phyloP scores from a whole-genome alignment of 2,113 vertebrate genomes.

The Columba janthina region DNA sequence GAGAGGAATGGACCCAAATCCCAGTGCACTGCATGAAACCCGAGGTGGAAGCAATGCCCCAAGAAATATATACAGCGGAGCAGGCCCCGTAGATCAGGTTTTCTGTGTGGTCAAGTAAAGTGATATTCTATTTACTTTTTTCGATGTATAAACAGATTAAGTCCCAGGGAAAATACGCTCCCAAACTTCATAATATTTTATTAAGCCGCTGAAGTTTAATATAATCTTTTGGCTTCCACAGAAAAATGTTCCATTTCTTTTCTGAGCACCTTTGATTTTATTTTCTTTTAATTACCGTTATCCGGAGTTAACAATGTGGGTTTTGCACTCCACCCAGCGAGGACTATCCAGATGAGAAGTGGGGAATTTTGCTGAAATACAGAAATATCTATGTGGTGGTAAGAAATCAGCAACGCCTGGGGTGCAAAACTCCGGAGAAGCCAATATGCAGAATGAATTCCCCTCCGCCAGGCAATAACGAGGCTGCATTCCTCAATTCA shows the following conservation, averaged over 20 bases:
- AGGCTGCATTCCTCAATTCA: slow-evolving; percentile 12
- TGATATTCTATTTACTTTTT: slow-evolving; percentile 65
- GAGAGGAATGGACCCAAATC: neutral
- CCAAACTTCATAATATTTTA: slow-evolving; percentile 56
- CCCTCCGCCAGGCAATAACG: neutral
- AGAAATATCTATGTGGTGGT: neutral
- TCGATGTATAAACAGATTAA: slow-evolving; percentile 57
- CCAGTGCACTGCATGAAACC: neutral
- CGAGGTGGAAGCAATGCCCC: slow-evolving; percentile 21
- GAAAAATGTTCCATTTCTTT: slow-evolving; percentile 57
- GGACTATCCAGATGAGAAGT: slow-evolving; percentile 2
- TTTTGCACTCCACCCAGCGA: slow-evolving; percentile 47
- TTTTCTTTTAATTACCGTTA: slow-evolving; percentile 62
- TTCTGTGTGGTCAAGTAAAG: slow-evolving; percentile 66
- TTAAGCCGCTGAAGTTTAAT: slow-evolving; percentile 60
- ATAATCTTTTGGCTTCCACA: slow-evolving; percentile 44
- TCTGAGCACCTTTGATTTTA: slow-evolving; percentile 54
- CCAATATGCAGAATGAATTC: neutral
- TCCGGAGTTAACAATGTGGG: slow-evolving; percentile 49
- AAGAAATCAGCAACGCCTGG: neutral
- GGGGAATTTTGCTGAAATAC: slow-evolving; percentile 54
- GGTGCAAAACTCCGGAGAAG: neutral
- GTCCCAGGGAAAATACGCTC: slow-evolving; percentile 57
- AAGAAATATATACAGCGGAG: neutral
- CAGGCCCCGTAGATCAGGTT: neutral